Conservation (phyloP, 2,113 vertebrate genomes). For the Grantiella picta region DNA sequence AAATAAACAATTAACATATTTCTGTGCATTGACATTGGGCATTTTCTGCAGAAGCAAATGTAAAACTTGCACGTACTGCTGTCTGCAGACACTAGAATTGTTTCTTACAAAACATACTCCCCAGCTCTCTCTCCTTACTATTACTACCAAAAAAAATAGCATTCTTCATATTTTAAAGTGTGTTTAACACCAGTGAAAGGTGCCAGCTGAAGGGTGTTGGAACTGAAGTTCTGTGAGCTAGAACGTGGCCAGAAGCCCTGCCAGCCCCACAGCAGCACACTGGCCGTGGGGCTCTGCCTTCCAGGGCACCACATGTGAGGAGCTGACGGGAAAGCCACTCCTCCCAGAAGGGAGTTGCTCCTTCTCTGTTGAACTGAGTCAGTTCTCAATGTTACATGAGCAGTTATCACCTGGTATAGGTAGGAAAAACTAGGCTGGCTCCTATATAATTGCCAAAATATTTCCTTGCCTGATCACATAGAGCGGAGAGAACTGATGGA, state of each 20-base stretch:
- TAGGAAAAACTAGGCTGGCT: background rate
- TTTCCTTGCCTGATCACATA: background rate
- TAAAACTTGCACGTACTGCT: conserved; percentile 29
- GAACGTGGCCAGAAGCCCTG: background rate
- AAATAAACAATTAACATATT: conserved; percentile 66
- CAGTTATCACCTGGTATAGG: background rate
- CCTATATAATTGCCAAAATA: background rate
- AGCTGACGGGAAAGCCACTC: background rate
- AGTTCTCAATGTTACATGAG: background rate
- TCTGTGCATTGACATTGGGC: conserved; percentile 57
- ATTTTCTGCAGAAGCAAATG: conserved; percentile 53
- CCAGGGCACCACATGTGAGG: background rate
- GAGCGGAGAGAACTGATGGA: background rate
- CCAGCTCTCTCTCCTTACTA: background rate
- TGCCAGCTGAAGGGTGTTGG: background rate
- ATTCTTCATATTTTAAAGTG: background rate
- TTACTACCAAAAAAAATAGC: background rate
- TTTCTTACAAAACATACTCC: conserved; percentile 10
- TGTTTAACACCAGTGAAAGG: background rate
- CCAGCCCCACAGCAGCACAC: background rate
- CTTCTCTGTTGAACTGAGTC: background rate
- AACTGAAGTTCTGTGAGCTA: background rate
- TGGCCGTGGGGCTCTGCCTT: background rate
- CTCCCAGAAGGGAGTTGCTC: background rate
- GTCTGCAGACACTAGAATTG: conserved; percentile 44